These are phyloP conservation scores for Speoplatyrhinus poulsoni DNA, from an alignment of 2,113 vertebrate genomes.

Conservation along the genomic window DNA sequence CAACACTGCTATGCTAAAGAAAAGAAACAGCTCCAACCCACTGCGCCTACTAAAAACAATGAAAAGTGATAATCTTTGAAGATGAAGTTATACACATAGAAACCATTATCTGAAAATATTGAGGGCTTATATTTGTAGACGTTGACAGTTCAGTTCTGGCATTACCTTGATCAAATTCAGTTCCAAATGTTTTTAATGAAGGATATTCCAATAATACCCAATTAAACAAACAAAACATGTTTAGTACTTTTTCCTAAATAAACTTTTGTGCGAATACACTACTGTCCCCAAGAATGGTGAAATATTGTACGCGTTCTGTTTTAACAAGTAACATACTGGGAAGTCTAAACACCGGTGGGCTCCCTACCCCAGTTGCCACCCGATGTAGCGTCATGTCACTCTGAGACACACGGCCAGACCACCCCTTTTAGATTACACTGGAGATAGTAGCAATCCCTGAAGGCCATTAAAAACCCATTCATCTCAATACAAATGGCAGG, in stretches of 20 bases:
- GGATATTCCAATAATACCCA: too few relatives aligned
- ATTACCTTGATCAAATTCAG: too few relatives aligned
- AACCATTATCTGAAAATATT: too few relatives aligned
- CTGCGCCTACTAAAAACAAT: constrained; percentile 9
- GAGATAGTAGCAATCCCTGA: constrained; percentile 62
- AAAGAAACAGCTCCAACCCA: constrained; percentile 39
- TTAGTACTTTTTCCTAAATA: background rate
- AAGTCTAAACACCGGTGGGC: constrained; percentile 38
- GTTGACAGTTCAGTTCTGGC: background rate
- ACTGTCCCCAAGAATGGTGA: background rate
- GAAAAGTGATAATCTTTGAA: background rate
- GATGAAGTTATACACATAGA: too few relatives aligned
- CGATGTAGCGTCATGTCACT: constrained; percentile 55
- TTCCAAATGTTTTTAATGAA: too few relatives aligned
- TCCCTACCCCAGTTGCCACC: constrained; percentile 39
- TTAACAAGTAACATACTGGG: constrained; percentile 14
- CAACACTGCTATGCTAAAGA: constrained; percentile 39
- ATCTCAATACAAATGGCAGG: constrained; percentile 71
- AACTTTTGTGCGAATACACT: background rate
- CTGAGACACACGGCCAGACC: constrained; percentile 50
- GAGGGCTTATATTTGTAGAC: too few relatives aligned
- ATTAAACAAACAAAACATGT: too few relatives aligned
- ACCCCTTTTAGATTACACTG: constrained; percentile 56
- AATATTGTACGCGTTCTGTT: background rate
- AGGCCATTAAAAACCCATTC: constrained; percentile 73